Conservation (phyloP, 2,888 invertebrate genomes). For the Tetragonisca angustula region DNA sequence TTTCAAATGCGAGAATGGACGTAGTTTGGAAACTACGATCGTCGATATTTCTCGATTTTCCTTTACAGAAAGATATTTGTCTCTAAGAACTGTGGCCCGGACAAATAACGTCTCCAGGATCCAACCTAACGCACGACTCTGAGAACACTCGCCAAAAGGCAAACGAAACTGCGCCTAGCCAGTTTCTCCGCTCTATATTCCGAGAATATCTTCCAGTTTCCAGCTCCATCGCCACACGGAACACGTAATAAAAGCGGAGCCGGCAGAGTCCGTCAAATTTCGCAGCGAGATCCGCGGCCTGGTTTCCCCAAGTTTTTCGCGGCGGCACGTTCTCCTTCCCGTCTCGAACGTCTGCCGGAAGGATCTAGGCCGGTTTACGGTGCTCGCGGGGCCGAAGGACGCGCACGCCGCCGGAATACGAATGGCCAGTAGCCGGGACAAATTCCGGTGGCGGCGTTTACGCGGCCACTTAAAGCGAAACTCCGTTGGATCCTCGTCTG, state of each 20-base stretch:
- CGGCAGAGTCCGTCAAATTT: background rate
- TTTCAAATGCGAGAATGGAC: background rate
- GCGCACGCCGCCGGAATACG: slow-evolving; percentile 60
- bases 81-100: too few species aligned
- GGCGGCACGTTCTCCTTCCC: background rate
- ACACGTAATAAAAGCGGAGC: slow-evolving; percentile 8
- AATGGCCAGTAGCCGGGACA: slow-evolving; percentile 50
- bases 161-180: background rate
- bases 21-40: slow-evolving; percentile 7
- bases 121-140: background rate
- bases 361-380: slow-evolving; percentile 47
- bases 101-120: too few species aligned
- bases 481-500: slow-evolving; percentile 23
- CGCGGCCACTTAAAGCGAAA: slow-evolving; percentile 69
- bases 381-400: slow-evolving; percentile 3
- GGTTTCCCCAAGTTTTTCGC: background rate
- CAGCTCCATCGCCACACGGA: background rate
- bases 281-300: background rate
- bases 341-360: background rate
- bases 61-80: too few species aligned
- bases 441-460: slow-evolving; percentile 59
- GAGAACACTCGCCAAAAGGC: background rate
- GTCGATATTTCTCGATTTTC: slow-evolving; percentile 1
- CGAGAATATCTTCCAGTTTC: background rate
- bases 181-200: background rate